Evolutionary conservation across 2,113 vertebrate species (phyloP).

Genomic region (Sturnira hondurensis): DNA sequence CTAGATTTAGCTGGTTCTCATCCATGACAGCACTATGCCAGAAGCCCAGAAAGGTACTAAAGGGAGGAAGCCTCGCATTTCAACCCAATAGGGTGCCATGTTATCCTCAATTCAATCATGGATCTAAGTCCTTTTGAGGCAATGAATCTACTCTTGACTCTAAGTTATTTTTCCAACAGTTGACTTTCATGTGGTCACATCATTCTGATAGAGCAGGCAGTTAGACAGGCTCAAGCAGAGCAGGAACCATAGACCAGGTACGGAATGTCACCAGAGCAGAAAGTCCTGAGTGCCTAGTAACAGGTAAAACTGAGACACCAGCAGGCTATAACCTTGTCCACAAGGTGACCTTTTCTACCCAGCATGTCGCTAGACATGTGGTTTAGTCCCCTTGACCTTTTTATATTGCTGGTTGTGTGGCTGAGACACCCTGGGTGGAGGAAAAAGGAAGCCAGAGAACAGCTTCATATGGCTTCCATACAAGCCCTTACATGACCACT

Average conservation of each 20-base stretch:
- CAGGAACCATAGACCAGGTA: neutral
- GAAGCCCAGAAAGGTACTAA: neutral
- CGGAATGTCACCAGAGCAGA: neutral
- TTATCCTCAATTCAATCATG: neutral
- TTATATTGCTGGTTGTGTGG: neutral
- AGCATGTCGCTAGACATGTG: neutral
- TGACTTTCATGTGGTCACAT: neutral
- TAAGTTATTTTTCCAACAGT: neutral
- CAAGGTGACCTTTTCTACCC: neutral
- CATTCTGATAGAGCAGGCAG: neutral
- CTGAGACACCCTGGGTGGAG: neutral
- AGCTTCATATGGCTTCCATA: neutral
- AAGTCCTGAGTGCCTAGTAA: neutral
- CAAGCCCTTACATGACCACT: neutral
- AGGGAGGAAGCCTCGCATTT: neutral
- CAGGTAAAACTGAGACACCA: neutral
- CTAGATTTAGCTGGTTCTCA: neutral
- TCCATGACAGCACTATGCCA: neutral
- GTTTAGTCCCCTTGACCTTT: neutral
- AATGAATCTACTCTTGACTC: neutral
- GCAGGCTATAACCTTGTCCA: neutral
- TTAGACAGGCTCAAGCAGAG: neutral
- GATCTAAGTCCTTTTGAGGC: neutral
- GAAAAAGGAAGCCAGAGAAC: neutral
- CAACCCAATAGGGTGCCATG: neutral